Evolutionary conservation across 2,888 invertebrate species (phyloP), one percentile per base, ranked within the genome.

Genomic region (Andrena minutula): DNA sequence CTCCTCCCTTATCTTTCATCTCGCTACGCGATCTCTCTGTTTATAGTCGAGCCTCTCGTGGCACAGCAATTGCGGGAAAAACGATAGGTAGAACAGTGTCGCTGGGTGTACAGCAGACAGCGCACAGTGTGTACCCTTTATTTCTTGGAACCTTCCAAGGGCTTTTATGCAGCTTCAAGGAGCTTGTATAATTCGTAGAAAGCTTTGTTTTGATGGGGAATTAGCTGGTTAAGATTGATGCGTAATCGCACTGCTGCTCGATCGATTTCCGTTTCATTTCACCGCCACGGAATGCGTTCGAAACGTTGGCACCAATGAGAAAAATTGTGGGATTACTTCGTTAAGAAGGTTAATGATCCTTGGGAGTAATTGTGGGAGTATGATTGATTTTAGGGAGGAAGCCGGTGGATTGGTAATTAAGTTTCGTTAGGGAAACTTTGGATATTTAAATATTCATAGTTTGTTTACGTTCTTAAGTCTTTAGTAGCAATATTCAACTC

Each of bases 231-330:
- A 16, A 61, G 28, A 2, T 56, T 28, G 5, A 10, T n/a, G 10
- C 4, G 26, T 10, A 32, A 35, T 30, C 8, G 10, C 32, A 47
- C 66, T 71, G 7, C 47, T 23, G 32, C 47, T 61, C 56, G 35
- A 80, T 81, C 73, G 79, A 79, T 80, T 65, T 10, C 30, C 26
- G 49, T 70, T 64, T 56, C 68, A n/a, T 69, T 79, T 35, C 2
- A 63, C 68, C 63, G 56, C 35, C 56, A 35, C 49, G 69, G 51
- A 49, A 65, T n/a, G 12, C 32, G 49, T 35, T 51, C 16, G 41
- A 41, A 41, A 20, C 30, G 5, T 75, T 28, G 23, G 30, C 47
- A 41, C 72, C 6, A 28, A 20, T 16, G 20, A 32, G 20, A 20
- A 20, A 32, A 61, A 12, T 2, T 63, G 6, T 35, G 8, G 32